Percentiles rank a stretch among this genome's conserved stretches.
These are phyloP conservation scores for Drosophila basisetae DNA, from an alignment of 2,888 invertebrate species.

Conservation along the genomic window DNA sequence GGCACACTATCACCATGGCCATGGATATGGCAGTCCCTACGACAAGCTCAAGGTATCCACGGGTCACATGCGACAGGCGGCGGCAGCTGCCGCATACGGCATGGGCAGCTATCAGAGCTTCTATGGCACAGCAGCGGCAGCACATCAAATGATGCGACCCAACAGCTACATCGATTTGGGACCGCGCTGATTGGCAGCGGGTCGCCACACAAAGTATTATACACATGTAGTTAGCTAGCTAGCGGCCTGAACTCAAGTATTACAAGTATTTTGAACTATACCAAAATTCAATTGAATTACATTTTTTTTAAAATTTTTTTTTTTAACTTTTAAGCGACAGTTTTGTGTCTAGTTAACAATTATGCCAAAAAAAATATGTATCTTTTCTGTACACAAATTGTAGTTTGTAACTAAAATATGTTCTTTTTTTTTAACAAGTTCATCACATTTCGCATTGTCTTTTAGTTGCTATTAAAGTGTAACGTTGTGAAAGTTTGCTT, in stretches of 20 bases:
- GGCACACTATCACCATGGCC: conserved; percentile 75
- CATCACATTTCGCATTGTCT: conserved; percentile 19
- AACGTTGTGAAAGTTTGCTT: conserved; percentile 30
- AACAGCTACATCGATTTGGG: conserved; percentile 85
- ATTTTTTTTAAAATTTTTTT: conserved; percentile 23
- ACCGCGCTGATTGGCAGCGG: conserved; percentile 75
- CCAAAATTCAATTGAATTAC: conserved; percentile 34
- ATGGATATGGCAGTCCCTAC: conserved; percentile 83
- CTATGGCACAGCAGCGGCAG: conserved; percentile 76
- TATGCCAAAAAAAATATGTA: conserved; percentile 47
- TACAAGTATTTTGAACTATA: conserved; percentile 60
- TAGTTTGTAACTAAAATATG: conserved; percentile 35
- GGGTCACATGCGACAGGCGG: conserved; percentile 69
- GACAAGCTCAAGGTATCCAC: conserved; percentile 84
- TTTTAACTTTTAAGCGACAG: conserved; percentile 39
- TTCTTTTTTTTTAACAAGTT: conserved; percentile 18
- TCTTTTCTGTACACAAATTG: conserved; percentile 48
- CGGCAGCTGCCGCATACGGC: conserved; percentile 77
- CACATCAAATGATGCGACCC: conserved; percentile 84
- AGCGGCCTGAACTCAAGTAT: conserved; percentile 68
- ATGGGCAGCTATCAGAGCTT: conserved; percentile 84
- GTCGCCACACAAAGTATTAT: conserved; percentile 35
- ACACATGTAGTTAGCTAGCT: conserved; percentile 29
- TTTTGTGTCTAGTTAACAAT: conserved; percentile 57
- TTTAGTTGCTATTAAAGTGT: conserved; percentile 50